phyloP scores from a whole-genome alignment of 2,888 invertebrate genomes.

The Machimus atricapillus region DNA sequence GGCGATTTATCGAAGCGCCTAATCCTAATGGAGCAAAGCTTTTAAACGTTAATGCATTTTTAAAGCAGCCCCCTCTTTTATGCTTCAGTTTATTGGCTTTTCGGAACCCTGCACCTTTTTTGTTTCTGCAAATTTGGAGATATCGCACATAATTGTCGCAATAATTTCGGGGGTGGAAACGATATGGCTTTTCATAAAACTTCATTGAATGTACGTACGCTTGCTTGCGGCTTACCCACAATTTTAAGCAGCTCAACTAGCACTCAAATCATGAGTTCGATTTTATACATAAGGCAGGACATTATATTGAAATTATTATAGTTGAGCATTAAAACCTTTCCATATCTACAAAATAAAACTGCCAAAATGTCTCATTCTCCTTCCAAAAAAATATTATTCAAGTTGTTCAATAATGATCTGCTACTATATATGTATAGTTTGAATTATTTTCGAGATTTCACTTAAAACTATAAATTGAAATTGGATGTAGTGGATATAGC shows the following conservation, averaged over 20 bases:
- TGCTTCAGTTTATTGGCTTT: background rate
- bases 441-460: too few relatives aligned
- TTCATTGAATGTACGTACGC: too few relatives aligned
- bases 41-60: background rate
- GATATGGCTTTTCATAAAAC: background rate
- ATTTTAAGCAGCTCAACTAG: background rate
- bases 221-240: background rate
- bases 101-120: background rate
- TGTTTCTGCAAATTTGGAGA: background rate
- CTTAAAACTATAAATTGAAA: too few relatives aligned
- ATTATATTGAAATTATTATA: background rate
- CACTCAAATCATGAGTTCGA: background rate
- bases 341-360: background rate
- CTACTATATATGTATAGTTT: too few relatives aligned
- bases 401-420: too few relatives aligned
- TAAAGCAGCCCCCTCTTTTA: background rate
- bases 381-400: too few relatives aligned
- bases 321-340: background rate
- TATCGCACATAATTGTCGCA: background rate
- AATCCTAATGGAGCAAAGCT: background rate
- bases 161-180: background rate
- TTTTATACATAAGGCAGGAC: background rate
- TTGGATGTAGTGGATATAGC: too few relatives aligned
- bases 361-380: too few relatives aligned
- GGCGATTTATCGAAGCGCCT: background rate